A percentile compares a stretch with the other conserved stretches of the same genome.
Evolutionary conservation across 2,888 invertebrate species (phyloP).

Genomic region (Drosophila mercatorum): DNA sequence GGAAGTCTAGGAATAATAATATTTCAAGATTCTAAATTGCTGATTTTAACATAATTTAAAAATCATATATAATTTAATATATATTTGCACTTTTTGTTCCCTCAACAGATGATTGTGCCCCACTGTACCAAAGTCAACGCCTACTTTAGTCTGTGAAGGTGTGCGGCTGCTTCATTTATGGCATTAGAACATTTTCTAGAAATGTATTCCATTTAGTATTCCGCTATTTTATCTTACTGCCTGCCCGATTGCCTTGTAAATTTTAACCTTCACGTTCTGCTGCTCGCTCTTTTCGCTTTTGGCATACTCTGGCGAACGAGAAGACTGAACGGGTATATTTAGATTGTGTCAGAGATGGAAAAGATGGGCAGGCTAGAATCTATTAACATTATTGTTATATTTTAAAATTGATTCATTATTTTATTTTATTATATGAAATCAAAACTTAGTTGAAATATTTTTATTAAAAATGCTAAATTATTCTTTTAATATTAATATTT

Average conservation of each 20-base stretch:
- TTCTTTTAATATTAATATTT: no score
- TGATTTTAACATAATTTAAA: background rate
- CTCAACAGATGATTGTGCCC: slow-evolving; percentile 18
- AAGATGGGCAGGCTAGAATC: background rate
- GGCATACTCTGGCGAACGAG: background rate
- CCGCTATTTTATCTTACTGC: slow-evolving; percentile 60
- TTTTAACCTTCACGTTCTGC: slow-evolving; percentile 66
- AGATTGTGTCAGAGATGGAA: background rate
- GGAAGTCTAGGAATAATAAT: background rate
- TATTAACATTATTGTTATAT: background rate
- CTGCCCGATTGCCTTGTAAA: slow-evolving; percentile 67
- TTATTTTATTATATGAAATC: background rate
- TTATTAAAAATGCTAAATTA: no score
- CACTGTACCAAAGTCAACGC: slow-evolving; percentile 59
- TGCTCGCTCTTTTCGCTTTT: slow-evolving; percentile 39
- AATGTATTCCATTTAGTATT: slow-evolving; percentile 50
- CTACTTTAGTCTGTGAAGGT: slow-evolving; percentile 54
- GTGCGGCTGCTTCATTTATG: slow-evolving; percentile 59
- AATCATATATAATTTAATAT: background rate
- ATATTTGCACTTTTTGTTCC: background rate
- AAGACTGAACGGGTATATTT: slow-evolving; percentile 6
- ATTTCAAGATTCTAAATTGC: background rate
- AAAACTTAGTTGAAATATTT: background rate
- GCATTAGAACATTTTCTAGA: slow-evolving; percentile 54
- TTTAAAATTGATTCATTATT: background rate